Evolutionary conservation across 2,113 vertebrate genomes (phyloP), one percentile per base, ranked within the genome.

Genomic region (Irena cyanogastra): DNA sequence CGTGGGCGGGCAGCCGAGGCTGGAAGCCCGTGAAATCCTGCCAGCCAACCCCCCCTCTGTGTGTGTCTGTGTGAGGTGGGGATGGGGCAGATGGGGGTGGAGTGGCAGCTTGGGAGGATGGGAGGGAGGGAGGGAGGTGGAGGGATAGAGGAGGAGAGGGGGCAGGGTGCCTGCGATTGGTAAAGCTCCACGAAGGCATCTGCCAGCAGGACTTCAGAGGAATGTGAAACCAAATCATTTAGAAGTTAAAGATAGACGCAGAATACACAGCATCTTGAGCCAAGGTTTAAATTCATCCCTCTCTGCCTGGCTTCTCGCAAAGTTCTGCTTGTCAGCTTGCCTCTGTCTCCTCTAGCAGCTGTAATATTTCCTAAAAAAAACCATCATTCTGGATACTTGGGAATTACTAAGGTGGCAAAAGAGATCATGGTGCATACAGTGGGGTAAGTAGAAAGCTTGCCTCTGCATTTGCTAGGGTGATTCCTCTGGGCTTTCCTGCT

Each of bases 161-260:
- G 94, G 82, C 86, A 44, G 94, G 77, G 64, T 92, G 97, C 96
- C 97, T 98, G 98, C 97, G 98, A 99, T 98, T 98, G 98, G 99
- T 98, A 97, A 94, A 97, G 97, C 94, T 97, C 84, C 60, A 97
- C 97, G 42, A 80, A 98, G 97, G 97, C 98, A 98, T 98, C 98
- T 98, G 97, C 98, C 97, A 97, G 98, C 98, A 97, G 98, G 98
- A 98, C 98, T 97, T 97, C 91, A 89, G 97, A 99, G 98, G 99
- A 99, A 99, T 99, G 99, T 98, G 97, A 98, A 98, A 98, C 98
- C 98, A 97, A 98, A 98, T 98, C 98, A 97, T 98, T 98, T 98
- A 98, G 97, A 98, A 98, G 99, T 99, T 99, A 99, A 99, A 99
- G 99, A 99, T 99, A 99, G 99, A 98, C 97, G 78, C 98, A 96